Evolutionary conservation across 2,888 invertebrate species (phyloP).

Genomic region (Hydropsyche betteni): DNA sequence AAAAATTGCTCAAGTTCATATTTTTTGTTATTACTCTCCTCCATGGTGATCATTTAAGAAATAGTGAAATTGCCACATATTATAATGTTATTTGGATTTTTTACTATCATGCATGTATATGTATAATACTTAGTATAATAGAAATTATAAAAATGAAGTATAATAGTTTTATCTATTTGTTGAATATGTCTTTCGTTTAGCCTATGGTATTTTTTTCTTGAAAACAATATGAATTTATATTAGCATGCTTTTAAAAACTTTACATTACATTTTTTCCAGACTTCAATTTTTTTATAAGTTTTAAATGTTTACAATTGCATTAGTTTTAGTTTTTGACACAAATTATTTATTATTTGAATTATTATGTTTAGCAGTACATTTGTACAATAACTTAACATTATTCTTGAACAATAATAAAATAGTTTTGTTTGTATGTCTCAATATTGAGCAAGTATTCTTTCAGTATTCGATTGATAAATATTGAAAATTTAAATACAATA

Average conservation of each 20-base stretch:
- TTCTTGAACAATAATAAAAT: no score
- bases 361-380: no score
- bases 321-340: no score
- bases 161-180: no score
- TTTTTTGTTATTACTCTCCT: not conserved
- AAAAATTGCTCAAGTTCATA: not conserved
- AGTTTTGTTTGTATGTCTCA: no score
- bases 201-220: not conserved
- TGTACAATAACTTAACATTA: no score
- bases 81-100: not conserved
- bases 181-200: not conserved
- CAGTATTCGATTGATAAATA: no score
- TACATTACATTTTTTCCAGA: constrained; percentile 1
- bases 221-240: constrained; percentile 18
- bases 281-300: constrained; percentile 22
- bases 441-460: no score
- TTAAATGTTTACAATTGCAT: not conserved
- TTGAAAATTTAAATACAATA: no score
- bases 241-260: constrained; percentile 19
- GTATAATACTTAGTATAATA: no score
- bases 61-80: constrained; percentile 36
- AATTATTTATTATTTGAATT: no score
- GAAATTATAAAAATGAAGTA: no score
- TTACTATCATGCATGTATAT: constrained; percentile 31
- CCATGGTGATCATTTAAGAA: not conserved